Evolutionary conservation across 2,797 vertebrate genomes (phyloP), one percentile per base, ranked within the genome.

Genomic region (Cyprinella venusta): DNA sequence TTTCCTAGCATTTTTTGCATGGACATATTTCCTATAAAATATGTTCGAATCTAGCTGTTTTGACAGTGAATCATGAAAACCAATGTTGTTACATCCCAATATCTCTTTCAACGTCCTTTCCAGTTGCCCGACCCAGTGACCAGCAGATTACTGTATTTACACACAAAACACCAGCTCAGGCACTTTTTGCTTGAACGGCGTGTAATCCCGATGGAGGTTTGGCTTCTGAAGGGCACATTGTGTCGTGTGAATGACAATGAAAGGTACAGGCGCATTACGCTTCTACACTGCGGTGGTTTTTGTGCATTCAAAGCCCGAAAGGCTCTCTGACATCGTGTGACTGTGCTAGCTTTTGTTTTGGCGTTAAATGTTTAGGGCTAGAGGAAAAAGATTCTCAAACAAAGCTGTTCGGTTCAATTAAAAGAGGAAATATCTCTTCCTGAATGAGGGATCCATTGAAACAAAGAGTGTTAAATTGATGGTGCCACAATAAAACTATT

Each of bases 381-480:
- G 89, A 88, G 87, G 89, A 90, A 91, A 92, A 87, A 92, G 91
- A 94, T 93, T 91, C 92, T 94, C 92, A 92, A 93, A 94, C 92
- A 91, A 92, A 93, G 93, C 89, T 90, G 91, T 94, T 94, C 91
- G 85, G 84, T 89, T 95, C 90, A 93, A 94, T 93, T 93, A 95
- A 95, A 94, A 93, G 87, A 87, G 90, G 91, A 91, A 93, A 93
- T 93, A 91, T 94, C 91, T 93, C 93, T 92, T 92, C 89, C 82
- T 80, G 91, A 87, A 92, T 81, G 90, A 91, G 91, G 93, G 92
- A 89, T 90, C 90, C 69, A 86, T 90, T 92, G 92, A 94, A 95
- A 95, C 94, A 94, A 94, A 94, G 94, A 95, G 92, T 91, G 93
- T 93, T 94, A 94, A 95, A 95, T 94, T 93, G 94, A 95, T 94